Evolutionary conservation across 2,113 vertebrate species (phyloP).

Genomic region (Nothocercus nigrocapillus): DNA sequence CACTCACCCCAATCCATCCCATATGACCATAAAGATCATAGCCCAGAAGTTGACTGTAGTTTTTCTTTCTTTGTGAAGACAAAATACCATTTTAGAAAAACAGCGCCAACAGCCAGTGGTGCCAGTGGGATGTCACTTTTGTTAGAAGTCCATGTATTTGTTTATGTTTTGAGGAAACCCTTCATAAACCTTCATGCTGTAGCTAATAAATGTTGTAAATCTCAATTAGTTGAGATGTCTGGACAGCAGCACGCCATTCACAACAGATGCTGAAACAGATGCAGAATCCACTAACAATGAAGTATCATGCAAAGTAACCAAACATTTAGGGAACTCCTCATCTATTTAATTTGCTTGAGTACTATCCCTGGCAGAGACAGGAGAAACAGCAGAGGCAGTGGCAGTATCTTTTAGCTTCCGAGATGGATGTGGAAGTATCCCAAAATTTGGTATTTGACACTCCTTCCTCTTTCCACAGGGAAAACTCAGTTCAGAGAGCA

Average conservation of each 20-base stretch:
- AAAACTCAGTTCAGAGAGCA: not conserved
- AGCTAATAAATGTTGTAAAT: not conserved
- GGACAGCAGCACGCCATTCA: not conserved
- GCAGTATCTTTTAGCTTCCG: not conserved
- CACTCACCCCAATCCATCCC: not conserved
- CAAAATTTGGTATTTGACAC: not conserved
- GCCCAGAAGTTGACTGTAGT: not conserved
- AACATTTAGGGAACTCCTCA: not conserved
- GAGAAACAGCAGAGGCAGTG: not conserved
- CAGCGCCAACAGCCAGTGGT: not conserved
- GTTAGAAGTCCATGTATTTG: not conserved
- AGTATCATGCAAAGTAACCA: not conserved
- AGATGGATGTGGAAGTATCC: not conserved
- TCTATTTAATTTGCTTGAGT: not conserved
- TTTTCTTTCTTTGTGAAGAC: not conserved
- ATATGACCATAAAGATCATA: not conserved
- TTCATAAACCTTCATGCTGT: not conserved
- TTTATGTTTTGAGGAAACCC: not conserved
- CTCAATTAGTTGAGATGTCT: not conserved
- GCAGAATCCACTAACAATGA: not conserved
- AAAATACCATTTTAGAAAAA: not conserved
- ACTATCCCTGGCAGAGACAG: not conserved
- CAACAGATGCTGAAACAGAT: not conserved
- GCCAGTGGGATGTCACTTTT: not conserved
- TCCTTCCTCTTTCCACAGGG: not conserved